Base-by-base conservation (phyloP, 2,113 vertebrate species). In the Sorex araneus region DNA sequence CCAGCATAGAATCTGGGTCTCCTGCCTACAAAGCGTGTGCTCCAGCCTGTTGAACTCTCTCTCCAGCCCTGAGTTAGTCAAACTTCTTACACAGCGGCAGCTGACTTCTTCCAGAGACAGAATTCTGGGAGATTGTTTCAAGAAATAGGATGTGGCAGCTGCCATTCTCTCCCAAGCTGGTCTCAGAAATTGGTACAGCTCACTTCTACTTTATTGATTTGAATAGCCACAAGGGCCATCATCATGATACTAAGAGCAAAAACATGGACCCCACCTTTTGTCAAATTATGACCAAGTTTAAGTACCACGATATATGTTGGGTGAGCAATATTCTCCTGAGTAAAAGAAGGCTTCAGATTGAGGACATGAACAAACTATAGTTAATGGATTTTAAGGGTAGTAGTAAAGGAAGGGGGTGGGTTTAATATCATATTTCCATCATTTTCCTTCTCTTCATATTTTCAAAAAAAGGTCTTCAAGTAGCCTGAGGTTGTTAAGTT, bases 391-490 rank as follows among this genome's bases (percentile, higher is more conserved):
- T 47, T 4, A 78, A 90, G 12, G 25, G 3, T 13, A 63, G 30
- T 63, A 18, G 13, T 23, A 63, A 43, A n/a, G 21, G 32, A 27
- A 67, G 54, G 25, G 0, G 8, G 13, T 7, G 23, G 83, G 60
- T 27, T 67, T 8, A 73, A 60, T 34, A 34, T 9, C 30, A 54
- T 27, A 66, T 82, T 78, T 40, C 57, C 40, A 60, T 50, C 15
- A 36, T 8, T 21, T 67, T 30, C 19, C 76, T 27, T 84, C 69
- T 75, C n/a, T 74, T 78, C n/a, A 28, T 73, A 2, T 85, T 36
- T 94, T 47, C n/a, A 77, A 92, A 47, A 13, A 82, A 30, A 32
- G 3, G 54, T 87, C 70, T 85, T 92, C 43, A 90, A 34, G 50
- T 63, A 92, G 81, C 8, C 57, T 82, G 73, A n/a, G 88, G 69